These are phyloP conservation scores for Plectus sambesii DNA, from an alignment of 1,140 invertebrate species.

Conservation along the genomic window DNA sequence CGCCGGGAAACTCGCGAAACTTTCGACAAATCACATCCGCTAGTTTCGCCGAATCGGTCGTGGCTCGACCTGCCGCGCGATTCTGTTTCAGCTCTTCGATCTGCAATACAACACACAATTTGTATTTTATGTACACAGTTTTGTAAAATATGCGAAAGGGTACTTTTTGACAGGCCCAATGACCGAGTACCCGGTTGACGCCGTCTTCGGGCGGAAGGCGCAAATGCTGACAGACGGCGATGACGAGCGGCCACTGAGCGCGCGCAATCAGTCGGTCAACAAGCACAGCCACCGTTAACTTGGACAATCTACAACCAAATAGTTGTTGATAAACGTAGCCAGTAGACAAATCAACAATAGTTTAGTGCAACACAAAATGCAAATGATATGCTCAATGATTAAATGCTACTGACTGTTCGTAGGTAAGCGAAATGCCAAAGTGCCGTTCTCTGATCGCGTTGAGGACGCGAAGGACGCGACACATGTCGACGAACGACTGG, in stretches of 20 bases:
- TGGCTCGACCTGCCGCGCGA: no score
- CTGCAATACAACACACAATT: neutral
- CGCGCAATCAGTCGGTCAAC: conserved; percentile 77
- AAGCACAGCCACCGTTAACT: conserved; percentile 64
- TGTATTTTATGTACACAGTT: neutral
- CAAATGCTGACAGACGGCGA: conserved; percentile 76
- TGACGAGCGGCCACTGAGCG: conserved; percentile 75
- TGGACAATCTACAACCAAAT: conserved; percentile 56
- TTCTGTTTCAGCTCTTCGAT: no score
- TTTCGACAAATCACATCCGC: neutral
- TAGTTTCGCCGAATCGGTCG: conserved; percentile 5
- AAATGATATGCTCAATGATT: neutral
- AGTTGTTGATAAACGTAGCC: conserved; percentile 6
- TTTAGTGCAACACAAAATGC: conserved; percentile 1
- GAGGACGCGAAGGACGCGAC: conserved; percentile 70
- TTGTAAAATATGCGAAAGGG: neutral
- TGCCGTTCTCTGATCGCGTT: conserved; percentile 74
- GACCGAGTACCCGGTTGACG: conserved; percentile 73
- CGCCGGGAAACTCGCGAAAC: conserved; percentile 2
- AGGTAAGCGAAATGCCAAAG: conserved; percentile 80
- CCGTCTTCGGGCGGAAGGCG: conserved; percentile 69
- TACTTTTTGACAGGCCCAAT: conserved; percentile 66
- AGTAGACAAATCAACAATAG: neutral
- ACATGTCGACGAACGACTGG: conserved; percentile 73
- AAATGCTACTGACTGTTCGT: conserved; percentile 58